Evolutionary conservation across 2,888 invertebrate species (phyloP), one percentile per base, ranked within the genome.

Genomic region (Amaurobius ferox): DNA sequence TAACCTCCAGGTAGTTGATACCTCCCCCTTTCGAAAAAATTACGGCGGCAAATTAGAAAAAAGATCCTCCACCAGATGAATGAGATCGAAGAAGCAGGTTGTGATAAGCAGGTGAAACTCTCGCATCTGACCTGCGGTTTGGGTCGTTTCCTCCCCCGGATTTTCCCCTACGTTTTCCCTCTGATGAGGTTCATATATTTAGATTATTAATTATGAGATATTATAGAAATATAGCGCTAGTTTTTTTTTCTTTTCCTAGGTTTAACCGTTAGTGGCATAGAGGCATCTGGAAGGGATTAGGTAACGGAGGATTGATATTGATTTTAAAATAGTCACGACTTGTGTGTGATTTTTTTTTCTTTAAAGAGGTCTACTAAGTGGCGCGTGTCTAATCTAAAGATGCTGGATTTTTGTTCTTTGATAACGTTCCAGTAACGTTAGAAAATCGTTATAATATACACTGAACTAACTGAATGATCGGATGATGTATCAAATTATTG

Each of bases 81-180:
- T 23, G 62, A 64, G 73, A 66, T 30, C 66, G 11, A 9, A 13
- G 67, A 28, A 30, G 81, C 81, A 76, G 81, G 81, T 76, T 81
- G 76, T 28, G 9, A 35, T 16, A 35, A 30, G 81, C 81, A 81
- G 81, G 81, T 81, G 81, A 30, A 74, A 76, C 5, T 28, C 55
- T 76, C 70, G 16, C 81, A 81, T 81, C 81, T 81, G 81, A 81
- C 70, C 64, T 40, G 16, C 66, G 19, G 16, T 44, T 29, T 39
- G 35, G 67, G 16, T 16, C n/a, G 29, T 19, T n/a, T 35, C 11
- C 11, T 61, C 23, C n/a, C 61, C 61, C 28, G 23, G 61, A 23
- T 26, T 61, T 26, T 61, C 28, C 28, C 61, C 28, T 19, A n/a
- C n/a, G n/a, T n/a, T n/a, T n/a, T n/a, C n/a, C 23, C 26, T 19